Conservation (phyloP, 2,113 vertebrate species). For the Passer domesticus region DNA sequence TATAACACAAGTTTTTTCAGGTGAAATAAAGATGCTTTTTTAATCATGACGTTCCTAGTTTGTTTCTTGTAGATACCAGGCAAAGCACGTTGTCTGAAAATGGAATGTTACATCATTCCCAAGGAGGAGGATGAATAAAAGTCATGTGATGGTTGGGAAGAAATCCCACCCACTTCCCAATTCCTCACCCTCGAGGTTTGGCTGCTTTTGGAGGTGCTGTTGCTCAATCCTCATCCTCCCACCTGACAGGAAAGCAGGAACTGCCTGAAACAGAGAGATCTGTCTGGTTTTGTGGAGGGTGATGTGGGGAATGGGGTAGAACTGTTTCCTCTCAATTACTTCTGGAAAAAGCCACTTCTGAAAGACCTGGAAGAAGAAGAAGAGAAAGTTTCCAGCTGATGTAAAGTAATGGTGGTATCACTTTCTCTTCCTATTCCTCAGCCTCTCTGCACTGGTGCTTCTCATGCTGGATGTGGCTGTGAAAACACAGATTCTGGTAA, state of each 20-base stretch:
- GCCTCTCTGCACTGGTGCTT: background rate
- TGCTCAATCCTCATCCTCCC: background rate
- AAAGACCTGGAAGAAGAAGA: background rate
- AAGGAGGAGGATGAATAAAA: background rate
- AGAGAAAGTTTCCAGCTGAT: background rate
- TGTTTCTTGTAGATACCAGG: background rate
- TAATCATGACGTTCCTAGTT: background rate
- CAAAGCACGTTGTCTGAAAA: background rate
- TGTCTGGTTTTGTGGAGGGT: background rate
- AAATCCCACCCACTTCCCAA: background rate
- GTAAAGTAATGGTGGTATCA: background rate
- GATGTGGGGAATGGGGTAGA: background rate
- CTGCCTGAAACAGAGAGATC: background rate
- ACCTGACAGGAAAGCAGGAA: background rate
- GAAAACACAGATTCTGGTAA: background rate
- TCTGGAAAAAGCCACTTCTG: background rate
- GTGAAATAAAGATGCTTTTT: background rate
- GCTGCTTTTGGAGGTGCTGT: background rate
- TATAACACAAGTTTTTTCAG: background rate
- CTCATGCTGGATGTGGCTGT: background rate
- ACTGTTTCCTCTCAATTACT: background rate
- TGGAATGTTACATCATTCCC: background rate
- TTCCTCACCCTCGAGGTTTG: background rate
- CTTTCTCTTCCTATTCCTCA: background rate
- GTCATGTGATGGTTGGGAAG: background rate